A percentile compares a stretch with the other conserved stretches of the same genome.
phyloP scores from a whole-genome alignment of 2,888 invertebrate genomes.

The Dusona sp. region DNA sequence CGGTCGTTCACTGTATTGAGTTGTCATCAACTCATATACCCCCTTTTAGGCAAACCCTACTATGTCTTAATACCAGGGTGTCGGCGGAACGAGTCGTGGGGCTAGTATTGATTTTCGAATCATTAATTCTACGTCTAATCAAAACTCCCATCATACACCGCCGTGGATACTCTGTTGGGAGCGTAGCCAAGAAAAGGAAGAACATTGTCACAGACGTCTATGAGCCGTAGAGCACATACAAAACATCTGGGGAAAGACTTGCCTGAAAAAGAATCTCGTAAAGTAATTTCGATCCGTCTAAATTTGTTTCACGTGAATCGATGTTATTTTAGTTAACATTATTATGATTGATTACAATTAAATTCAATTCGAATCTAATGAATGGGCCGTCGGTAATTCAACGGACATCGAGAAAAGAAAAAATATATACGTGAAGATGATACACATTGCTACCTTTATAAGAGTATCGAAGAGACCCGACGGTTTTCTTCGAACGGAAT shows the following conservation, averaged over 20 bases:
- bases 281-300: neutral
- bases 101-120: constrained; percentile 84
- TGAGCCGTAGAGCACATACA: neutral
- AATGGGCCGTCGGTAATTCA: neutral
- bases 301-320: neutral
- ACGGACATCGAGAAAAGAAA: neutral
- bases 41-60: constrained; percentile 50
- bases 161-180: constrained; percentile 62
- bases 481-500: constrained; percentile 62
- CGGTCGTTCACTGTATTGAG: constrained; percentile 49
- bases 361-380: neutral
- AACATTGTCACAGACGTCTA: neutral
- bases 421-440: neutral
- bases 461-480: constrained; percentile 40
- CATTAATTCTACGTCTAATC: constrained; percentile 85
- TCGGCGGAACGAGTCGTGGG: constrained; percentile 55
- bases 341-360: constrained; percentile 8
- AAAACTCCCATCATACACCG: constrained; percentile 75
- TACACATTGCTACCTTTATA: constrained; percentile 3
- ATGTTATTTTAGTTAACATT: neutral
- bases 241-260: neutral
- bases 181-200: constrained; percentile 19
- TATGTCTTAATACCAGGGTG: constrained; percentile 80
- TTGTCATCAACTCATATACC: constrained; percentile 49
- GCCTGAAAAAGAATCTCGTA: neutral